phyloP scores from a whole-genome alignment of 2,113 vertebrate species.

The western clawed frog (Xenopus tropicalis) region DNA sequence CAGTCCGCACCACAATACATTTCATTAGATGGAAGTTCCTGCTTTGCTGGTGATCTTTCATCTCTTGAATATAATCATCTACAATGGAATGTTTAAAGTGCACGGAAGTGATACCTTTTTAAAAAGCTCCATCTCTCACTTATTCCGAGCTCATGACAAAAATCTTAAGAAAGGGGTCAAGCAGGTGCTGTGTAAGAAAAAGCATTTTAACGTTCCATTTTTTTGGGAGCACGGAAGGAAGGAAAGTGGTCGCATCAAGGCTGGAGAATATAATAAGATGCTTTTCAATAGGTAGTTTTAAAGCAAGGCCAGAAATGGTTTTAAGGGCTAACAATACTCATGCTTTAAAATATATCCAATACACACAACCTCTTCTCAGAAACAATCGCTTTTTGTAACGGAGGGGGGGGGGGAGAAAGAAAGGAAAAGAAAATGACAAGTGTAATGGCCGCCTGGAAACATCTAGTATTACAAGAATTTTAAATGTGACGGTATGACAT shows the following conservation, averaged over 20 bases:
- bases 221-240: conserved; percentile 38
- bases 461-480: conserved; percentile 9
- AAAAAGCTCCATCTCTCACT: conserved; percentile 29
- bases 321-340: conserved; percentile 33
- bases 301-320: conserved; percentile 35
- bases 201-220: conserved; percentile 42
- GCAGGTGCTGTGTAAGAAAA: conserved; percentile 35
- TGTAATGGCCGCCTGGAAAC: conserved; percentile 26
- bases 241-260: conserved; percentile 38
- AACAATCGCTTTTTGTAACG: conserved; percentile 30
- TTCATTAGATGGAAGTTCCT: conserved; percentile 44
- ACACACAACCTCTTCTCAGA: conserved; percentile 39
- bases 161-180: conserved; percentile 42
- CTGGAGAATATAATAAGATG: conserved; percentile 41
- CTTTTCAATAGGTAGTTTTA: conserved; percentile 40
- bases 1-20: conserved; percentile 39
- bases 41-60: conserved; percentile 43
- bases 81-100: conserved; percentile 46
- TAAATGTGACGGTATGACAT: conserved; percentile 22
- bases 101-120: conserved; percentile 43
- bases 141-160: conserved; percentile 42
- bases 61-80: conserved; percentile 44
- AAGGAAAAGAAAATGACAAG: conserved; percentile 18
- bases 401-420: not conserved
- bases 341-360: conserved; percentile 33